Evolutionary conservation across 2,888 invertebrate species (phyloP).

Genomic region (Drosophila stalkeri): DNA sequence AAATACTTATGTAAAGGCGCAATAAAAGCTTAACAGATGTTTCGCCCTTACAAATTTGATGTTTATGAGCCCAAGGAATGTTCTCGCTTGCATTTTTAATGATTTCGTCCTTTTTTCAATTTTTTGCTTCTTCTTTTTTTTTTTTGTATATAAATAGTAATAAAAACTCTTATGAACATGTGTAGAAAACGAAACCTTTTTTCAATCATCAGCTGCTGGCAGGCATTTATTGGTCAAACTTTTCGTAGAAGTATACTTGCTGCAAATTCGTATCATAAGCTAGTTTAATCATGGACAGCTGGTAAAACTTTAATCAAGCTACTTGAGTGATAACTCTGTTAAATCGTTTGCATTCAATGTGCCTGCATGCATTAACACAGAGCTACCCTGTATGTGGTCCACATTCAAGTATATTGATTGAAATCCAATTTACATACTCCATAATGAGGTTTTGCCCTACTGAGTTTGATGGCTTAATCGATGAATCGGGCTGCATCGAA

Average conservation of each 20-base stretch:
- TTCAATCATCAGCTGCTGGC: conserved; percentile 31
- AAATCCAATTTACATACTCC: conserved; percentile 48
- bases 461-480: conserved; percentile 3
- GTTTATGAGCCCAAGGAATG: conserved; percentile 63
- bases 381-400: too few relatives aligned
- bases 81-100: conserved; percentile 66
- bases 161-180: conserved; percentile 55
- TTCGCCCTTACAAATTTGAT: conserved; percentile 53
- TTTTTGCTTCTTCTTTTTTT: too few relatives aligned
- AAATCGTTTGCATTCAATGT: background rate
- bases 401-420: conserved; percentile 56
- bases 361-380: conserved; percentile 10
- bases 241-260: background rate
- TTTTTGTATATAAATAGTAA: conserved; percentile 65
- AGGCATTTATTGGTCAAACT: conserved; percentile 15
- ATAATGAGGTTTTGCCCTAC: conserved; percentile 49
- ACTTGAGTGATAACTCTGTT: background rate
- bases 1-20: conserved; percentile 34
- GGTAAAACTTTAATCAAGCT: background rate
- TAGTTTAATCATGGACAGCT: background rate
- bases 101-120: conserved; percentile 27
- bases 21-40: conserved; percentile 68
- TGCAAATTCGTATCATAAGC: background rate
- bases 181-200: conserved; percentile 31
- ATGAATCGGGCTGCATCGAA: background rate